A percentile compares a stretch with the other conserved stretches of the same genome.
These are phyloP conservation scores for Prolemur simus DNA, from an alignment of 2,113 vertebrate genomes.

Conservation along the genomic window DNA sequence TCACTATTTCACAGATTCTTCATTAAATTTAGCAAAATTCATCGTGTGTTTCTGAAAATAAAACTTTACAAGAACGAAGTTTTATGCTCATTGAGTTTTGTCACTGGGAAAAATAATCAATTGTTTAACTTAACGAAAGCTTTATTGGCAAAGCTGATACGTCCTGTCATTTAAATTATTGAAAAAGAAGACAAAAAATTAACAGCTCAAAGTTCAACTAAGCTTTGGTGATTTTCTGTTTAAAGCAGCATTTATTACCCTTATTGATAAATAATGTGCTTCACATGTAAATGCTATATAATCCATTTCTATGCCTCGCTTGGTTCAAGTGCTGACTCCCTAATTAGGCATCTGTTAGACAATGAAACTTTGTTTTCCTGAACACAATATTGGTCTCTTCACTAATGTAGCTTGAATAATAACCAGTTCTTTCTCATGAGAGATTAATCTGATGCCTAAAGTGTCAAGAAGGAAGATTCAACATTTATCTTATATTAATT, in stretches of 20 bases:
- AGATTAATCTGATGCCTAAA: constrained; percentile 59
- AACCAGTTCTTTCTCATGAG: constrained; percentile 54
- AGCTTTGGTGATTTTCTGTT: constrained; percentile 3
- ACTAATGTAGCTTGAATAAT: constrained; percentile 54
- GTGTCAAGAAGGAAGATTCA: constrained; percentile 55
- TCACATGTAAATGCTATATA: not conserved
- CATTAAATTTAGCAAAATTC: constrained; percentile 12
- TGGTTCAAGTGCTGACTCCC: not conserved
- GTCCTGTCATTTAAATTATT: not conserved
- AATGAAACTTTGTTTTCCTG: constrained; percentile 64
- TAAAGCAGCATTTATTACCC: not conserved
- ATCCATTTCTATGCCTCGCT: constrained; percentile 43
- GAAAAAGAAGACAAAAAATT: constrained; percentile 26
- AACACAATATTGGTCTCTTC: not conserved
- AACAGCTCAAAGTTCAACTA: constrained; percentile 13
- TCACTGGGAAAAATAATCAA: not conserved
- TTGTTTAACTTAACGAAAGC: not conserved
- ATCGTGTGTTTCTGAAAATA: constrained; percentile 19
- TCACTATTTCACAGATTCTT: constrained; percentile 29
- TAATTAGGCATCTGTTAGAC: constrained; percentile 70
- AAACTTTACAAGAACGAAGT: constrained; percentile 37
- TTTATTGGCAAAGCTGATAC: not conserved
- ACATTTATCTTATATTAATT: constrained; percentile 58
- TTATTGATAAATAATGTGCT: constrained; percentile 59
- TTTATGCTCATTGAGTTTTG: not conserved